Conservation (phyloP, 2,797 vertebrate species). For the Parauchenoglanis punctatus region DNA sequence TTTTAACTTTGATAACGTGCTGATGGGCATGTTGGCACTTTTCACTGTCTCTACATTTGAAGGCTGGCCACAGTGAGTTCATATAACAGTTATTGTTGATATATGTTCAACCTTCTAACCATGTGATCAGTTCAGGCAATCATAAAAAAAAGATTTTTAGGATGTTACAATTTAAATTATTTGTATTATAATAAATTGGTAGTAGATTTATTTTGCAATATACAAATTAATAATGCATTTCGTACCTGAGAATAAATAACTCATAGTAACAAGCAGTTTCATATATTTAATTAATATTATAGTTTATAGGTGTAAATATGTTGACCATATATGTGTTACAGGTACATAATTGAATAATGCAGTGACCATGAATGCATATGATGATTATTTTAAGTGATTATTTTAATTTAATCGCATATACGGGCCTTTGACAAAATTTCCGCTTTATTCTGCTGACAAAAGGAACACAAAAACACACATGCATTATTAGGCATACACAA, state of each 20-base stretch:
- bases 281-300: not conserved
- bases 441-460: not conserved
- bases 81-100: not conserved
- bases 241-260: not conserved
- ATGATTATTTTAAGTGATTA: not conserved
- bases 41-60: conserved; percentile 98
- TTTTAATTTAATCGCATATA: not conserved
- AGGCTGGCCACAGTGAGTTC: conserved; percentile 95
- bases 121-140: not conserved
- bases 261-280: not conserved
- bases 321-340: not conserved
- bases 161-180: too few species aligned
- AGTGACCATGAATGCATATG: not conserved
- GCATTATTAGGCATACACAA: not conserved
- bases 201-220: not conserved
- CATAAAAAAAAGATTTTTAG: not conserved
- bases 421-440: not conserved
- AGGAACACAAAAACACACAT: not conserved
- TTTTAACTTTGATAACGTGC: conserved; percentile 96
- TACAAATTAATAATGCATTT: not conserved
- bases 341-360: not conserved
- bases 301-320: not conserved
- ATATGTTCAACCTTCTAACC: not conserved
- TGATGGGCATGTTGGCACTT: conserved; percentile 96
- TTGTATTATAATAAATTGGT: not conserved